Evolutionary conservation across 2,113 vertebrate species (phyloP), one percentile per base, ranked within the genome.

Genomic region (Panurus biarmicus): DNA sequence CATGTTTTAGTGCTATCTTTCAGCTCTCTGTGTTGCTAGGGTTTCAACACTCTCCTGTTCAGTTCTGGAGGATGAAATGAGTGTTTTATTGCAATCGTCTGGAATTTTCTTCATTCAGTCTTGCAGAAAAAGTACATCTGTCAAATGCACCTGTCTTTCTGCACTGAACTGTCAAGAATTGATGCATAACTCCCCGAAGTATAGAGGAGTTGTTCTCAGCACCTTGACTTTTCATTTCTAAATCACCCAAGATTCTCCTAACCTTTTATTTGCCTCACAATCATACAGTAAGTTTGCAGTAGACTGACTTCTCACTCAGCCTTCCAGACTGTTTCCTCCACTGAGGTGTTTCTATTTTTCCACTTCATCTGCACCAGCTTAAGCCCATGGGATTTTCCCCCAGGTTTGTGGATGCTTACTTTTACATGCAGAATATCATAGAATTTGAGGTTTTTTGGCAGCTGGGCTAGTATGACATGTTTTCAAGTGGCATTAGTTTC

Each of bases 91-190:
- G 79, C 60, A 77, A 36, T 90, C 10, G 26, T 71, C 67, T 91
- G 51, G 69, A 87, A 77, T 83, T 90, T 80, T 93, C 83, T 83
- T 95, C 67, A 64, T 73, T 89, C 69, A 84, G 84, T 62, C 89
- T 84, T 84, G 91, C 65, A 94, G 87, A 89, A 92, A 90, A 74
- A 73, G 47, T 76, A 65, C 5, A 6, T 80, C 88, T 94, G 72
- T 85, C 79, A 93, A 82, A 86, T 28, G 60, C 48, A 54, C 76
- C 78, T 83, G 81, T 89, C 74, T 93, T 85, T 76, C 82, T 88
- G 47, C 60, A 62, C 36, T 45, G 58, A 93, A 20, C 51, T 94
- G 94, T 86, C 79, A 92, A 58, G 87, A 88, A 88, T 17, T 86
- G 64, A 92, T 87, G 44, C n/a, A 26, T 67, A 81, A 45, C 79